Evolutionary conservation across 2,113 vertebrate species (phyloP).

Genomic region (Euleptes europaea): DNA sequence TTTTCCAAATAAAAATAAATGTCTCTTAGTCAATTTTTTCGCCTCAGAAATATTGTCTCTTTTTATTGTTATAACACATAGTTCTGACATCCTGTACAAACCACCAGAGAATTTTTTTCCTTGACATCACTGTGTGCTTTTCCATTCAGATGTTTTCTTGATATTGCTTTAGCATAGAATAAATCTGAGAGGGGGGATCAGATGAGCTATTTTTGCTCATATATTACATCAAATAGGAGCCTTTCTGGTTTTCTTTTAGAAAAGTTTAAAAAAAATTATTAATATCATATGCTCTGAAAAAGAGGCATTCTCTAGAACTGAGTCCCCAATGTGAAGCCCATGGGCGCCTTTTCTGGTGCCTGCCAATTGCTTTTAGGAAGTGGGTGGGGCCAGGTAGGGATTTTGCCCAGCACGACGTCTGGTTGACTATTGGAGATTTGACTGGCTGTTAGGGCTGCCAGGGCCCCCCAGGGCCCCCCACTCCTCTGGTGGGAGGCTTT

Average conservation of each 20-base stretch:
- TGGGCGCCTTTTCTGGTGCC: too few species aligned
- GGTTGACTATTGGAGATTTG: too few species aligned
- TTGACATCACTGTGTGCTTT: constrained; percentile 29
- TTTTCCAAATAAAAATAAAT: constrained; percentile 59
- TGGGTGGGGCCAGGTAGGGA: too few species aligned
- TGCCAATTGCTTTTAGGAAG: too few species aligned
- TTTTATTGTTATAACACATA: constrained; percentile 40
- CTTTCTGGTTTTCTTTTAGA: neutral
- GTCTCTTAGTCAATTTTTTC: constrained; percentile 14
- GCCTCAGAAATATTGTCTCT: constrained; percentile 39
- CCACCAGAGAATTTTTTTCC: constrained; percentile 41
- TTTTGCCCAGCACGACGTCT: too few species aligned
- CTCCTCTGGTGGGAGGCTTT: too few species aligned
- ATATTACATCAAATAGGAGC: neutral
- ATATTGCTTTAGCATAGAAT: constrained; percentile 46
- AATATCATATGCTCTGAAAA: neutral
- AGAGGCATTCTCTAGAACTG: neutral
- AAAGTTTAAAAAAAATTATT: neutral
- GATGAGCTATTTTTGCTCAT: neutral
- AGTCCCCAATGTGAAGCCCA: too few species aligned
- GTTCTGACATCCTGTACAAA: constrained; percentile 24
- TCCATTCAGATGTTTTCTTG: constrained; percentile 40
- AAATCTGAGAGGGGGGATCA: constrained; percentile 7
- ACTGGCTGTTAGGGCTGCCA: too few species aligned
- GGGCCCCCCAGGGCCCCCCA: too few species aligned